Evolutionary conservation across 2,797 vertebrate genomes (phyloP).

Genomic region (Decapterus maruadsi): DNA sequence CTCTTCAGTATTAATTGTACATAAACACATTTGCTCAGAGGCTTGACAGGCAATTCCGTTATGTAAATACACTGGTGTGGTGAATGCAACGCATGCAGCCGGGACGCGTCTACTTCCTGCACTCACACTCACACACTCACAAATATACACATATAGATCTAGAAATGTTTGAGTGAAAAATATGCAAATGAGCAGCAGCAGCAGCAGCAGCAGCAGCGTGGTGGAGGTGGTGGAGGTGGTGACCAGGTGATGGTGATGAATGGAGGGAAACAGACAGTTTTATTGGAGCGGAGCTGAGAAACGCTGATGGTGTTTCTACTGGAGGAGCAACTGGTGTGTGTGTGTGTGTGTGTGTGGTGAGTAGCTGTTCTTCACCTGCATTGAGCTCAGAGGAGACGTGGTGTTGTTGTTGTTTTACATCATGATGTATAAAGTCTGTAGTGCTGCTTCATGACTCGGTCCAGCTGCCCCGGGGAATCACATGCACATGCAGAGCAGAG

Average conservation of each 20-base stretch:
- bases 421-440: constrained; percentile 39
- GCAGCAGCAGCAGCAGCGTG: too few species aligned
- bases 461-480: too few species aligned
- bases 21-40: constrained; percentile 43
- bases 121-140: too few species aligned
- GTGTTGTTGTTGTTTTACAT: constrained; percentile 27
- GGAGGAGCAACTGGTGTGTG: constrained; percentile 11
- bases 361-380: constrained; percentile 36
- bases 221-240: too few species aligned
- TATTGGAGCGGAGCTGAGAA: constrained; percentile 13
- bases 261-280: constrained; percentile 2
- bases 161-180: too few species aligned
- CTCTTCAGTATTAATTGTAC: constrained; percentile 18
- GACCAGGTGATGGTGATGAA: constrained; percentile 12
- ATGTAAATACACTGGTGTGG: constrained; percentile 49
- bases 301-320: constrained; percentile 8
- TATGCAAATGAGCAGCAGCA: too few species aligned
- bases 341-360: not conserved
- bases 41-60: constrained; percentile 32
- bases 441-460: constrained; percentile 22
- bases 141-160: too few species aligned
- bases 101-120: constrained; percentile 10
- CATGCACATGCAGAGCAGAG: too few species aligned
- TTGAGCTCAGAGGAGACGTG: not conserved
- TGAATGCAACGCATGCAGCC: constrained; percentile 25